Evolutionary conservation across 2,888 invertebrate species (phyloP), one percentile per base, ranked within the genome.

Genomic region (Helicoverpa assulta): DNA sequence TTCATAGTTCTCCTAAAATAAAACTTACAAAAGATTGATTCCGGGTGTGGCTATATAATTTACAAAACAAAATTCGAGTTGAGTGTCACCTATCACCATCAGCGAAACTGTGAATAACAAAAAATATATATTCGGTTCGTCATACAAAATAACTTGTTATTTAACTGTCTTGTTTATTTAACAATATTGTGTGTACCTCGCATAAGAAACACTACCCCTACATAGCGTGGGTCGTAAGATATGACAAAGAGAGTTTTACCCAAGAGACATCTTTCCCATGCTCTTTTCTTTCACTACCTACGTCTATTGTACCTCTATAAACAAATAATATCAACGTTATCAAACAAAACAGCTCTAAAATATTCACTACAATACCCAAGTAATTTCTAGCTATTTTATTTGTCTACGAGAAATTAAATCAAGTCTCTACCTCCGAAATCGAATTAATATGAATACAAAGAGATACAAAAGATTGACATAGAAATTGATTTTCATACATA

Each of bases 201-300:
- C 54, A 59, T 51, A 61, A 56, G 14, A 62, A 54, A 54, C 37
- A 14, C n/a, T 54, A 50, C 26, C 47, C 37, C 50, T 40, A 52
- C 40, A 57, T 50, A 26, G 54, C 40, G 73, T 72, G 50, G 56
- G 21, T 78, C 59, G 73, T 59, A 64, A 50, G 21, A 59, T 58
- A 65, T 47, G 40, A 74, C 73, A 78, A 73, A 65, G 66, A 21
- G 12, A 59, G 66, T 55, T 73, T 72, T 73, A 51, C 73, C 65
- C 73, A 19, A 16, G 73, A 65, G 73, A 78, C 59, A 77, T 65
- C 40, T 56, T 64, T 21, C 8, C 55, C 12, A 50, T 65, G 59
- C 59, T 65, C 29, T 78, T 78, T 74, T 56, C 14, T 65, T 59
- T 43, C 26, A 63, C n/a, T 58, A n/a, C 21, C n/a, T 7, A 52